Base-by-base conservation (phyloP, 2,888 invertebrate species). In the Quadroppia sp. region DNA sequence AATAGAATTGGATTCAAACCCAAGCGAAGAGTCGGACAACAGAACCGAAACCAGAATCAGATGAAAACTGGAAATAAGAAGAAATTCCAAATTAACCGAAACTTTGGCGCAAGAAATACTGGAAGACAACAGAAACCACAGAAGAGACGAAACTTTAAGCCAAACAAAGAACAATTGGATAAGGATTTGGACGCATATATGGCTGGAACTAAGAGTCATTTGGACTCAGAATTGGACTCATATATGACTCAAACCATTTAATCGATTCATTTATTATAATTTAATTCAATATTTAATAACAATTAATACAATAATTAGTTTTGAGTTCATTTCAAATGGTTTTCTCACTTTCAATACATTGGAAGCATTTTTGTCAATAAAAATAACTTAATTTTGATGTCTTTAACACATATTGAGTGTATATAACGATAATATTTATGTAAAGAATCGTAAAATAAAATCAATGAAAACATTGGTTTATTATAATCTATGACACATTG, bases 131-230 rank as follows among this genome's bases (percentile, higher is more conserved):
- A 56, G 23, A 20, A 48, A 6, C n/a, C 2, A 20, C 56, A 56
- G 17, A 64, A 36, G 64, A 64, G 67, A 42, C 71, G 61, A 30
- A 48, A 73, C 67, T 28, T 75, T 25, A 59, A 75, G 30, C 45
- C 76, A 25, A 85, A 86, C 0, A 87, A 85, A 74, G 89, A 89
- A 77, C 86, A 88, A 79, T 81, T 89, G 72, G 89, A 89, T 79
- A 85, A 85, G n/a, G 87, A 90, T 79, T 81, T 89, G 42, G 89
- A 89, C 78, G 86, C 86, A 74, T 89, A 89, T 82, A 89, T 89
- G 89, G 85, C 88, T 3, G 86, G 86, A 78, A 87, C 87, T 30
- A 87, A 87, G 79, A 82, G 83, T 0, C 83, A 83, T 0, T 82
- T 87, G 0, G 87, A 88, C 80, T 81, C 82, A n/a, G 86, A 87